These are phyloP conservation scores for Helicolenus hilgendorfi DNA, from an alignment of 2,797 vertebrate species.

Conservation along the genomic window DNA sequence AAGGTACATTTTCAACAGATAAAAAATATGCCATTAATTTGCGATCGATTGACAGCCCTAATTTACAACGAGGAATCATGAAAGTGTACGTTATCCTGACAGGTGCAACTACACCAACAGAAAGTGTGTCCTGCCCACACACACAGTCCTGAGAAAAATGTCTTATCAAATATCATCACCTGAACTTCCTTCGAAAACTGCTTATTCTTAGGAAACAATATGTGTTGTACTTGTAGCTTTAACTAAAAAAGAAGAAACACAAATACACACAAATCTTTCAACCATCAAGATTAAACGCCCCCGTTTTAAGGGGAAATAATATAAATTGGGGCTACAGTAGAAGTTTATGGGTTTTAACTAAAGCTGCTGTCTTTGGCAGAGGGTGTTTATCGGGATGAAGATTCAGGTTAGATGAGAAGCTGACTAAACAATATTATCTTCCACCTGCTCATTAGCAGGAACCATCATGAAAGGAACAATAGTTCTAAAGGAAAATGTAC, in stretches of 20 bases:
- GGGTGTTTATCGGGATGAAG: conserved; percentile 3
- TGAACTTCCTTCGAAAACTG: neutral
- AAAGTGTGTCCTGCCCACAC: neutral
- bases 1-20: too few species aligned
- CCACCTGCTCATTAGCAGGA: conserved; percentile 47
- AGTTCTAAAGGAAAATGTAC: conserved; percentile 35
- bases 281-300: neutral
- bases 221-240: neutral
- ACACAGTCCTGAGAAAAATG: neutral
- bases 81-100: neutral
- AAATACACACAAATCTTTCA: neutral
- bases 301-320: neutral
- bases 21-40: too few species aligned
- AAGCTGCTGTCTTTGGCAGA: neutral
- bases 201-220: neutral
- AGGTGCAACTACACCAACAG: neutral
- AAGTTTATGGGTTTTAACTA: neutral
- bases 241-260: neutral
- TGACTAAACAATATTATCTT: conserved; percentile 33
- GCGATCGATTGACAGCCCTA: too few species aligned
- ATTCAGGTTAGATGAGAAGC: conserved; percentile 19
- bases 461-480: conserved; percentile 29
- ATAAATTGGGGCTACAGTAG: neutral
- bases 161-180: neutral
- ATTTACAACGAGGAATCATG: neutral